Base-by-base conservation (phyloP, 2,797 vertebrate species). In the Strix occidentalis region DNA sequence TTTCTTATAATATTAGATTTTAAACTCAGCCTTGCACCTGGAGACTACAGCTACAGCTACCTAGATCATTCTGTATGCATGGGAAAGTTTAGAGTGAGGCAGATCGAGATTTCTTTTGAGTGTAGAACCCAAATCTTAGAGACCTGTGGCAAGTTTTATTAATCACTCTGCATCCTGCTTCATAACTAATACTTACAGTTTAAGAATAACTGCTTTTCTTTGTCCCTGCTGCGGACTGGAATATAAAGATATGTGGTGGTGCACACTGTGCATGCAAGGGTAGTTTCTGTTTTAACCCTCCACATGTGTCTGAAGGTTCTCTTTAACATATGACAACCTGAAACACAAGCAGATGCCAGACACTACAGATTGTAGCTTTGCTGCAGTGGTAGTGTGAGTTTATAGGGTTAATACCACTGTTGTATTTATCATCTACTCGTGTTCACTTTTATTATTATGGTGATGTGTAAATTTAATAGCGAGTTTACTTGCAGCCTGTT, bases 141-240 rank as follows among this genome's bases (percentile, higher is more conserved):
- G 37, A 81, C 13, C 31, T 65, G 6, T 58, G 61, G 53, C 72
- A 89, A 54, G 48, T 69, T 75, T 91, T 87, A 91, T 93, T 94
- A 82, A 94, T 91, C 35, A 37, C 21, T 50, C 43, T 79, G 25
- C 33, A 54, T 90, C 46, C 39, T 65, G 57, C 26, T 91, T 80
- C 57, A 63, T 85, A 82, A 61, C 37, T 65, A 75, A 58, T 75
- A 65, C 33, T 69, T 95, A 69, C 5, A 13, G 9, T 58, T 78
- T 90, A 72, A 68, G 69, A 84, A 84, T 65, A 94, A 84, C 39
- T 91, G 39, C 18, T 90, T 93, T 60, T 46, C 17, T 80, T 93
- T 82, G 45, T 78, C 28, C 6, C 37, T 84, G 37, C 6, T 63
- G 58, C 35, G 72, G 61, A 78, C 21, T 60, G 19, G 37, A 86